Evolutionary conservation across 2,888 invertebrate species (phyloP), one percentile per base, ranked within the genome.

Genomic region (Serrognathus titanus): DNA sequence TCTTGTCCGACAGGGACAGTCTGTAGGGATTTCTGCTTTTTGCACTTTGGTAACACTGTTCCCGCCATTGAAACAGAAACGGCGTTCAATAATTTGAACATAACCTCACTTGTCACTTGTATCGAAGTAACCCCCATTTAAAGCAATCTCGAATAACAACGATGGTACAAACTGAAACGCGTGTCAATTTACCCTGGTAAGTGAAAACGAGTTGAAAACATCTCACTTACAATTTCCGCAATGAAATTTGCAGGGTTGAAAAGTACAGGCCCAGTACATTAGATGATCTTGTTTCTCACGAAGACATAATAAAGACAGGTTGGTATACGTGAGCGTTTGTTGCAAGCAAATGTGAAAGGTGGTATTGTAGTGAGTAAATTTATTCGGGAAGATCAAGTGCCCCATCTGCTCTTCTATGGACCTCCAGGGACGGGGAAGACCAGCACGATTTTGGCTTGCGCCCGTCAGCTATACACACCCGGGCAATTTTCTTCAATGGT

Each of bases 371-470:
- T 94, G 57, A 87, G 83, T 63, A 90, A 89, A 72, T 94, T 97
- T 75, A 94, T 98, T 68, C 83, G 87, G 57, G 90, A 95, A 72
- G 90, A 95, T 72, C 92, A 94, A 66, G 79, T 99, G 47, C 99
- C 99, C 0, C 98, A 99, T 82, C 80, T 99, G 53, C 79, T 99
- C 24, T 92, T 99, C 70, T 99, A 99, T 80, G 99, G 99, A 0
- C 98, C 98, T 8, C 97, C 98, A 0, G 99, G 98, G 52, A 98
- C 97, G 24, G 98, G 96, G 3, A 99, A 99, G 81, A 99, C 98
- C 0, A 97, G 94, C 63, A 97, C 98, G 6, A 97, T 99, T 63
- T 81, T 99, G 60, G 98, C 98, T 16, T 95, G 96, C 79, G 97
- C 98, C 2, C 88, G 85, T 65, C 89, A 94, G 77, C 84, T 99